Conservation (phyloP, 2,888 invertebrate species). For the Eutolmus rufibarbis region DNA sequence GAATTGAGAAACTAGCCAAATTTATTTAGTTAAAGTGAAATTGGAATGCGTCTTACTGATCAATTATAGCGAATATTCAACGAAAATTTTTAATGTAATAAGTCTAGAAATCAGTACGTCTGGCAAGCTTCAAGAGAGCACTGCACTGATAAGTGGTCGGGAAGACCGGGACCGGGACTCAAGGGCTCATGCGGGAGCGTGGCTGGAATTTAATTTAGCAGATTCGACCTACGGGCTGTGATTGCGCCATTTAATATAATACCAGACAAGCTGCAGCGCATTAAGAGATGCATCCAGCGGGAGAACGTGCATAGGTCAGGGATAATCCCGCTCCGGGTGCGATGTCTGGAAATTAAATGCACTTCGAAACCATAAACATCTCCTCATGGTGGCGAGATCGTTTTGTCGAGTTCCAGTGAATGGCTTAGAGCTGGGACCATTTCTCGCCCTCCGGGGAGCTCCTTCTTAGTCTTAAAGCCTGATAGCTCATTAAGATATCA, state of each 20-base stretch:
- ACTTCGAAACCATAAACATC: neutral
- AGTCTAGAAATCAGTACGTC: too few relatives aligned
- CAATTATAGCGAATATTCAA: neutral
- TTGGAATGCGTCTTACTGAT: neutral
- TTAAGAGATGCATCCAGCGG: neutral
- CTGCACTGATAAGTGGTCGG: neutral
- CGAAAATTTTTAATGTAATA: neutral
- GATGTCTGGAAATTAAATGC: neutral
- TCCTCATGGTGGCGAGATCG: neutral
- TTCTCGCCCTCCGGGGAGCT: neutral
- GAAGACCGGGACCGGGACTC: neutral
- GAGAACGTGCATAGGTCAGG: neutral
- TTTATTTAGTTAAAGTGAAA: too few relatives aligned
- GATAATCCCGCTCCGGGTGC: neutral
- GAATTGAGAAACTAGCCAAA: too few relatives aligned
- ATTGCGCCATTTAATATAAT: slow-evolving; percentile 4
- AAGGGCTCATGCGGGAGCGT: neutral
- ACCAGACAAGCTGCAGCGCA: neutral
- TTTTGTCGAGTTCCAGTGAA: neutral
- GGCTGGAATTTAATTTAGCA: slow-evolving; percentile 11
- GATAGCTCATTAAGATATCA: neutral
- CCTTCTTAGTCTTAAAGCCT: neutral
- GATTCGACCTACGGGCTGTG: neutral
- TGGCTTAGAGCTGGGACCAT: neutral
- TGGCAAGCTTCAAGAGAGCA: neutral